Percentiles rank a stretch among this genome's conserved stretches.
These are phyloP conservation scores for Cacatua alba DNA, from an alignment of 2,113 vertebrate genomes.

Conservation along the genomic window DNA sequence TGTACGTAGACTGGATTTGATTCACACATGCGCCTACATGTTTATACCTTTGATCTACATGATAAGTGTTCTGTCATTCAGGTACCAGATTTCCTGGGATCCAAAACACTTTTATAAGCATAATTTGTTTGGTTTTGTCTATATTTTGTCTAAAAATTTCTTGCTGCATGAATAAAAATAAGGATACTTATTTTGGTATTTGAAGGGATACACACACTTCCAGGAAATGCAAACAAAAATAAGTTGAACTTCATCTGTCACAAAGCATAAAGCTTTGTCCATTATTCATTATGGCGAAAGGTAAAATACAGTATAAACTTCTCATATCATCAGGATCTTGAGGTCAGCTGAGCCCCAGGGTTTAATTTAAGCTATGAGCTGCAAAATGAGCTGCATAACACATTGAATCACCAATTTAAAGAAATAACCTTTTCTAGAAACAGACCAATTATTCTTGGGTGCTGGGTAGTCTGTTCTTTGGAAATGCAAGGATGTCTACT, in stretches of 20 bases:
- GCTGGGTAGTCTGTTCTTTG: background rate
- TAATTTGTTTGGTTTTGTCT: rapidly evolving
- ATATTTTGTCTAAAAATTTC: background rate
- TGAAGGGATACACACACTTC: background rate
- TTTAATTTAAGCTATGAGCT: conserved; percentile 52
- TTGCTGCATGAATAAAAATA: background rate
- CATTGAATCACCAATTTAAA: conserved; percentile 48
- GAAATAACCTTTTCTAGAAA: conserved; percentile 57
- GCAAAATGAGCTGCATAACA: conserved; percentile 34
- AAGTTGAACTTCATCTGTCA: background rate
- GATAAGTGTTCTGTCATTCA: background rate
- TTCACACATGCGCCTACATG: rapidly evolving
- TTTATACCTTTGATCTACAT: background rate
- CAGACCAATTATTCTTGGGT: conserved; percentile 8
- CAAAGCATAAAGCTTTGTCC: background rate
- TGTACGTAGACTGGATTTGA: background rate
- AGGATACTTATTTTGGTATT: background rate
- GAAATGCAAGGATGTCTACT: background rate
- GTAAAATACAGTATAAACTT: conserved; percentile 15
- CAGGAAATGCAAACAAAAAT: background rate
- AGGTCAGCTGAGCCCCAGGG: conserved; percentile 42
- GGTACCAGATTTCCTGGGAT: background rate
- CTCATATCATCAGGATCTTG: conserved; percentile 15
- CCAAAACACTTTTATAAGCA: background rate
- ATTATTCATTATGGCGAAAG: background rate